These are phyloP conservation scores for Noctua janthe DNA, from an alignment of 2,888 invertebrate genomes.

Conservation along the genomic window DNA sequence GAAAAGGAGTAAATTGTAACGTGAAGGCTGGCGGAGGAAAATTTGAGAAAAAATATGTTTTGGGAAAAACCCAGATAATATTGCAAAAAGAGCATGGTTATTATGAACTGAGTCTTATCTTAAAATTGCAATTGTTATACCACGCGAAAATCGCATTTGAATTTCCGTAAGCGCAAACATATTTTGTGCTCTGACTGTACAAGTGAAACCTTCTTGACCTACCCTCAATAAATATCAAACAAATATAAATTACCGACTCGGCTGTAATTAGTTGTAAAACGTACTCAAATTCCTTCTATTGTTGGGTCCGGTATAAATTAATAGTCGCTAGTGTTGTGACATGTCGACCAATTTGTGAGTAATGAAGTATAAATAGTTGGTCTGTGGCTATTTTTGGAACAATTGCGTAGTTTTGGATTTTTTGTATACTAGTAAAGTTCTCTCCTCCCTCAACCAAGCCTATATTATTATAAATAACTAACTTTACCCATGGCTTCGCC, in stretches of 20 bases:
- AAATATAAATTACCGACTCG: constrained; percentile 65
- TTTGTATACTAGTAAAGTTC: neutral
- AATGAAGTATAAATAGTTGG: constrained; percentile 9
- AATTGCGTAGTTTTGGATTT: neutral
- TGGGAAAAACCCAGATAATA: neutral
- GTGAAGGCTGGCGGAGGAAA: too few species aligned
- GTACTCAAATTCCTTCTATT: constrained; percentile 64
- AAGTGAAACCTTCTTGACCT: constrained; percentile 4
- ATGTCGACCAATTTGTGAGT: constrained; percentile 23
- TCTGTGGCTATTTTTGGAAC: neutral
- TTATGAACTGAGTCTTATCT: neutral
- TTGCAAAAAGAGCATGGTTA: neutral
- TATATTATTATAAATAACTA: neutral
- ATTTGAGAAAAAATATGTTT: neutral
- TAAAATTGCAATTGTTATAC: neutral
- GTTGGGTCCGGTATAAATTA: constrained; percentile 62
- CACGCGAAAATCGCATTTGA: neutral
- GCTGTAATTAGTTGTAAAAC: constrained; percentile 70
- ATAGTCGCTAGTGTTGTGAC: constrained; percentile 48
- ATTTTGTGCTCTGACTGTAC: neutral
- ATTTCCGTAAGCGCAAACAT: neutral
- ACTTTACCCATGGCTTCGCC: too few species aligned
- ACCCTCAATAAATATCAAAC: constrained; percentile 68
- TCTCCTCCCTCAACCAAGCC: neutral
- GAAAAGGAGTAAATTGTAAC: too few species aligned